A percentile compares a stretch with the other conserved stretches of the same genome.
These are phyloP conservation scores for Melanotaenia parkinsoni DNA, from an alignment of 2,797 vertebrate genomes.

Conservation along the genomic window DNA sequence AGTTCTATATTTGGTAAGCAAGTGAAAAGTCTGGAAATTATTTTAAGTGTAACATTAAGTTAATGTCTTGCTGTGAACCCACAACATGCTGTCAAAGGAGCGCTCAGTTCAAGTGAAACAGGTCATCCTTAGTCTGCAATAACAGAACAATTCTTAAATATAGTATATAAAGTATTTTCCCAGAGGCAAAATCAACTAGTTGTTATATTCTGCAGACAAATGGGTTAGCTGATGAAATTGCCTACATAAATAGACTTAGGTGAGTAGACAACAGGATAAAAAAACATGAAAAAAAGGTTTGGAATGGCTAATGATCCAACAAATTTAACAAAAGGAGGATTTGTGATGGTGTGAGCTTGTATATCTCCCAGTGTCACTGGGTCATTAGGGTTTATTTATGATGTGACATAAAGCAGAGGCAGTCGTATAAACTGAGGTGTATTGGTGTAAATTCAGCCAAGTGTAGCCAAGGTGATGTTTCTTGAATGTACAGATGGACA, in stretches of 20 bases:
- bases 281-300: background rate
- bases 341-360: background rate
- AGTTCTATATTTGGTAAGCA: background rate
- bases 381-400: background rate
- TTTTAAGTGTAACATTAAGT: background rate
- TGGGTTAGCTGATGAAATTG: background rate
- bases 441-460: background rate
- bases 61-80: background rate
- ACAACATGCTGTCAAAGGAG: background rate
- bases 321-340: background rate
- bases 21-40: background rate
- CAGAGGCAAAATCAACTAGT: too few relatives aligned
- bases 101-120: background rate
- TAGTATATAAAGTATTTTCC: background rate
- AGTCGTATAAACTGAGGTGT: background rate
- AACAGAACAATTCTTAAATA: background rate
- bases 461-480: background rate
- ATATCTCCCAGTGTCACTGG: background rate
- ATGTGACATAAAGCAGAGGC: background rate
- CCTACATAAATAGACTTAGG: background rate
- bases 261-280: background rate
- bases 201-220: constrained; percentile 1
- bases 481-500: background rate
- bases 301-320: constrained; percentile 1
- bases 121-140: background rate